phyloP scores from a whole-genome alignment of 1,140 invertebrate genomes.

The Nebria ingens region DNA sequence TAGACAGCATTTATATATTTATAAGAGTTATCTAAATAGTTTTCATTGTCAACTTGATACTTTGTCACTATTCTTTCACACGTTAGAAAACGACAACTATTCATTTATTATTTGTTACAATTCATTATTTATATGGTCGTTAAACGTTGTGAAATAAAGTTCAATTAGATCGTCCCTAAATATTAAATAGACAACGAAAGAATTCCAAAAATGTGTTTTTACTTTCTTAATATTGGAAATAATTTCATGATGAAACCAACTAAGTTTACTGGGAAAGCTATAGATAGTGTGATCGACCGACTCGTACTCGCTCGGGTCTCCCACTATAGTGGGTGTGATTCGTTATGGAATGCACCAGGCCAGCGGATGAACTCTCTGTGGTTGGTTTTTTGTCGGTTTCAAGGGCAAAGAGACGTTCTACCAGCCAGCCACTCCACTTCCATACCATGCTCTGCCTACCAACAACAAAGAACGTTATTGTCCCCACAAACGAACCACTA shows the following conservation, averaged over 20 bases:
- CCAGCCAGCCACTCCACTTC: background rate
- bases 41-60: no score
- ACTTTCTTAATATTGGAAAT: background rate
- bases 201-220: background rate
- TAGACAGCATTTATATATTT: no score
- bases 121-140: no score
- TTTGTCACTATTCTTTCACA: no score
- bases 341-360: background rate
- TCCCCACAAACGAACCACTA: background rate
- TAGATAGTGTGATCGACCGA: background rate
- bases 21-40: no score
- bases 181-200: background rate
- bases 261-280: background rate
- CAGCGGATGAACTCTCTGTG: background rate
- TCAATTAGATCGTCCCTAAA: no score
- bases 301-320: background rate
- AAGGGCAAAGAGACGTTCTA: no score
- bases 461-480: background rate
- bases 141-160: no score
- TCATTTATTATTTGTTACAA: no score
- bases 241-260: background rate
- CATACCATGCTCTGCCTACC: no score
- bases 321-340: background rate
- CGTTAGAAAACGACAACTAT: no score
- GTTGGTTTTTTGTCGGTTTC: background rate